These are phyloP conservation scores for Brachyistius frenatus DNA, from an alignment of 2,113 vertebrate species.

Conservation along the genomic window DNA sequence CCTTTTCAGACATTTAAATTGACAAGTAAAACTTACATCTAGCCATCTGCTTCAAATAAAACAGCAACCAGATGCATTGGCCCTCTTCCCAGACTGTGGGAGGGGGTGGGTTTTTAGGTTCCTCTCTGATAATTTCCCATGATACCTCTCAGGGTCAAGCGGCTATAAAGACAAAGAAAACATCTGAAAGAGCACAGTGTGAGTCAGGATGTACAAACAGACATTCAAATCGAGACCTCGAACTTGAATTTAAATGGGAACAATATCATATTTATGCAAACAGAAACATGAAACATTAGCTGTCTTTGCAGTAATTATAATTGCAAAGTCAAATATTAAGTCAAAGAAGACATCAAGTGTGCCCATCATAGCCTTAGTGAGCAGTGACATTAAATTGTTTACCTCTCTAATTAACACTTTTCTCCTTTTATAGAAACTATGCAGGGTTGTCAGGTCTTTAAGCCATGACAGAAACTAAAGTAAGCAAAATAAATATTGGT, in stretches of 20 bases:
- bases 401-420: conserved; percentile 44
- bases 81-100: conserved; percentile 58
- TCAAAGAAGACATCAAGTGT: conserved; percentile 12
- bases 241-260: conserved; percentile 1
- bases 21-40: background rate
- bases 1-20: conserved; percentile 13
- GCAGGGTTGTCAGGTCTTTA: conserved; percentile 1
- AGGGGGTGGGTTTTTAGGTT: conserved; percentile 34
- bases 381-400: background rate
- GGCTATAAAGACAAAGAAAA: conserved; percentile 12
- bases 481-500: too few relatives aligned
- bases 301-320: conserved; percentile 3
- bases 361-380: background rate
- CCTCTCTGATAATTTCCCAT: conserved; percentile 38
- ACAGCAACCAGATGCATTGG: conserved; percentile 63
- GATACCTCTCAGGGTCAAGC: conserved; percentile 38
- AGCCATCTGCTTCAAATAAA: background rate
- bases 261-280: background rate
- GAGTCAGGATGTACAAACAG: background rate
- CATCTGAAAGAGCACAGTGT: conserved; percentile 6
- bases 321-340: background rate
- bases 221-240: background rate
- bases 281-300: background rate
- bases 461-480: conserved; percentile 11
- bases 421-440: conserved; percentile 17